Evolutionary conservation across 2,888 invertebrate species (phyloP).

Genomic region (Aspidiotus destructor): DNA sequence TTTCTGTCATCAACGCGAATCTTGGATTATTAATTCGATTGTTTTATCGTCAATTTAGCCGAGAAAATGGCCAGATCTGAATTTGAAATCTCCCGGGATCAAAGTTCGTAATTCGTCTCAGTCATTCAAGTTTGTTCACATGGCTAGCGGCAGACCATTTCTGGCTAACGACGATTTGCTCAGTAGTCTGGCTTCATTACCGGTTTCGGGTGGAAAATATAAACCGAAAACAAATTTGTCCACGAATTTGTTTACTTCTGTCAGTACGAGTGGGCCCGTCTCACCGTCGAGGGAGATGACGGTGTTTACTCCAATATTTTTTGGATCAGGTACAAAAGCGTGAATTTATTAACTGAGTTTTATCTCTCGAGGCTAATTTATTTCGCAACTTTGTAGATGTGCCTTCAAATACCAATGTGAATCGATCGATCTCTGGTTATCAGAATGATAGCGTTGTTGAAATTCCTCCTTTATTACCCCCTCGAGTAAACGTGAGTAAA

Average conservation of each 20-base stretch:
- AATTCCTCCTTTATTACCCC: slow-evolving; percentile 23
- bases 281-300: slow-evolving; percentile 23
- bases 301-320: slow-evolving; percentile 29
- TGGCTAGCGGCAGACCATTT: slow-evolving; percentile 1
- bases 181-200: neutral
- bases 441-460: neutral
- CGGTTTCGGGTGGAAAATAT: neutral
- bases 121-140: slow-evolving; percentile 11
- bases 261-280: slow-evolving; percentile 12
- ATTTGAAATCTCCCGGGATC: slow-evolving; percentile 79
- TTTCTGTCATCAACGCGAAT: neutral
- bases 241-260: neutral
- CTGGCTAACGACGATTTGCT: neutral
- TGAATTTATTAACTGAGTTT: neutral
- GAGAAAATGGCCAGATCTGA: slow-evolving; percentile 74
- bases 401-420: neutral
- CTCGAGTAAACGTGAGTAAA: slow-evolving; percentile 15
- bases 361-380: neutral
- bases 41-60: slow-evolving; percentile 18
- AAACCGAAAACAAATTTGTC: neutral
- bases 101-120: slow-evolving; percentile 45
- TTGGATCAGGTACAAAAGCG: slow-evolving; percentile 19
- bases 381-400: neutral
- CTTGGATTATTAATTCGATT: neutral
- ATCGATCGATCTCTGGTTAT: neutral